These are phyloP conservation scores for Thymelicus sylvestris DNA, from an alignment of 2,888 invertebrate genomes.

Conservation along the genomic window DNA sequence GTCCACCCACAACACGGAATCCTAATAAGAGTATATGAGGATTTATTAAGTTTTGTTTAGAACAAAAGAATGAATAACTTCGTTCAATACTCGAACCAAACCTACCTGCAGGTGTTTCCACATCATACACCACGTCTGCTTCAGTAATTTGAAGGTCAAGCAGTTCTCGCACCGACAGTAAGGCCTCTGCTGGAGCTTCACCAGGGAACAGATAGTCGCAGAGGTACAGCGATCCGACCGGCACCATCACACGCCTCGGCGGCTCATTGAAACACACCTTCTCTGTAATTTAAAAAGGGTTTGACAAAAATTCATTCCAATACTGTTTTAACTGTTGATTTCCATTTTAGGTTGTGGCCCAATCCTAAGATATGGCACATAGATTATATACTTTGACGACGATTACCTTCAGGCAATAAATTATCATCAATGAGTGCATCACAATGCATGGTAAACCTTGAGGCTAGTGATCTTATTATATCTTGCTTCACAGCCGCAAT, in stretches of 20 bases:
- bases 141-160: slow-evolving; percentile 90
- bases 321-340: too few species aligned
- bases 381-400: too few species aligned
- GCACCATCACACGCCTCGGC: slow-evolving; percentile 92
- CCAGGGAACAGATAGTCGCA: slow-evolving; percentile 97
- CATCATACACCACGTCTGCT: slow-evolving; percentile 88
- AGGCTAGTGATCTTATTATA: slow-evolving; percentile 92
- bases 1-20: too few species aligned
- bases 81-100: background rate
- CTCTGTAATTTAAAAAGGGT: slow-evolving; percentile 74
- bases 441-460: slow-evolving; percentile 96
- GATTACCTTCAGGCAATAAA: slow-evolving; percentile 87
- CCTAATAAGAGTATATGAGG: too few species aligned
- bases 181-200: slow-evolving; percentile 92
- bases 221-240: slow-evolving; percentile 87
- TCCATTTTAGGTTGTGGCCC: too few species aligned
- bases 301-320: too few species aligned
- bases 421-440: slow-evolving; percentile 95
- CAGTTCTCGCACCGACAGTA: slow-evolving; percentile 92
- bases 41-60: too few species aligned
- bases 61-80: background rate
- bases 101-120: slow-evolving; percentile 91
- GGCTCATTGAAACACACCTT: slow-evolving; percentile 94
- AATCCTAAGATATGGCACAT: too few species aligned
- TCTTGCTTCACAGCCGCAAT: slow-evolving; percentile 91